These are phyloP conservation scores for Oreohelix idahoensis DNA, from an alignment of 1,140 invertebrate species.

Conservation along the genomic window DNA sequence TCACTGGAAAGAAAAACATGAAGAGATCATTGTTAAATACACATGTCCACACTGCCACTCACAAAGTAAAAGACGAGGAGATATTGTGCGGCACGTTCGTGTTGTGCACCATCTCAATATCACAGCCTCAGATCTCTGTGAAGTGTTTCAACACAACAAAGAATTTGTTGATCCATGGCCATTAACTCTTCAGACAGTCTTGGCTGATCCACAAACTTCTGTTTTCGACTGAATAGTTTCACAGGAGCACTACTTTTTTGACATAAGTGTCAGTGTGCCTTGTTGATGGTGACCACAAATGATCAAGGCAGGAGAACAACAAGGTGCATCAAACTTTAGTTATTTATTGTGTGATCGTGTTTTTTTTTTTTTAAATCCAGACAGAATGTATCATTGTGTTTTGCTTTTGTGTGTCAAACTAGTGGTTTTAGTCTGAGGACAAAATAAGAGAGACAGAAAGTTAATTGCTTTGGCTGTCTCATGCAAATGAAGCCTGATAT, in stretches of 20 bases:
- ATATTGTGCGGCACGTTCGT: constrained; percentile 18
- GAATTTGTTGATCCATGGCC: constrained; percentile 30
- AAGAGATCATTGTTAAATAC: constrained; percentile 8
- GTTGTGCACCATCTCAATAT: neutral
- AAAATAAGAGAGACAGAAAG: no score
- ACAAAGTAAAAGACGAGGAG: constrained; percentile 15
- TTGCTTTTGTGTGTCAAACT: no score
- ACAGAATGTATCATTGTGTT: no score
- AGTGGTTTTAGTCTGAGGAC: no score
- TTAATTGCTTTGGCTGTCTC: no score
- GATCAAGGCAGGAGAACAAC: no score
- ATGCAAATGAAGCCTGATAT: no score
- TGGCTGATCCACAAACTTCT: neutral
- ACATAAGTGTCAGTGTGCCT: no score
- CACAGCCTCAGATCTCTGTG: neutral
- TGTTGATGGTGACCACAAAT: no score
- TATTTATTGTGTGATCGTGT: no score
- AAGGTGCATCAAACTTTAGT: no score
- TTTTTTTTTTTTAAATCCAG: no score
- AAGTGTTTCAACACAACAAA: constrained; percentile 18
- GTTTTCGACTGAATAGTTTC: neutral
- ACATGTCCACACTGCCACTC: neutral
- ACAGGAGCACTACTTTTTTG: neutral
- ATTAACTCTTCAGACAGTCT: constrained; percentile 1
- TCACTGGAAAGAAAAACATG: constrained; percentile 33